Evolutionary conservation across 2,888 invertebrate genomes (phyloP), one percentile per base, ranked within the genome.

Genomic region (Clitarchus hookeri): DNA sequence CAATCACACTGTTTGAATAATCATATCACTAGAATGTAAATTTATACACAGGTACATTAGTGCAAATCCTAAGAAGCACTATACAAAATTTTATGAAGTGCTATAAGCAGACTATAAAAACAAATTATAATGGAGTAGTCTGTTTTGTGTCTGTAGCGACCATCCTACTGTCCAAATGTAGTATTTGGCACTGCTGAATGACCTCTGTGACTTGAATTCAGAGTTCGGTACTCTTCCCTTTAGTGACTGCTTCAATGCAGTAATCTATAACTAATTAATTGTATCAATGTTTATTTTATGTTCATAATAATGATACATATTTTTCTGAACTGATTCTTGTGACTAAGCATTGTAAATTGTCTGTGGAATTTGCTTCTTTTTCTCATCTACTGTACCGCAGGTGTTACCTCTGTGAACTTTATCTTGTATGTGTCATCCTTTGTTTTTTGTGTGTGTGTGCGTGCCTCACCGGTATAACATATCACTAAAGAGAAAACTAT

Each of bases 401-500:
- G 23, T 65, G n/a, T 65, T 65, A n/a, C n/a, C 19, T n/a, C 8
- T 65, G 65, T 65, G 16, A 65, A 65, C 65, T 65, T 65, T 65
- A n/a, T 23, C 65, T 65, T 53, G 53, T 53, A 65, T 23, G 16
- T 65, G 65, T 65, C 65, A 65, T 65, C 16, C n/a, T 65, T 65
- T 82, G 44, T 85, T 65, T 83, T 36, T 36, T 36, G 36, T 36
- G 36, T 36, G 36, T 3, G 36, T 36, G 36, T 53, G 53, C 6
- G 16, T 23, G 86, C 86, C 85, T 85, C 85, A 85, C 83, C 83
- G 65, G 65, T 84, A 65, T 86, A 82, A 86, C 86, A 86, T 86
- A 86, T 86, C 86, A 86, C 83, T 44, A 65, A 44, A 44, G 44
- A 78, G 80, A 84, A 85, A 83, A 83, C 16, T 26, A 84, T 26